Base-by-base conservation (phyloP, 2,113 vertebrate genomes). In the Leucopsar rothschildi region DNA sequence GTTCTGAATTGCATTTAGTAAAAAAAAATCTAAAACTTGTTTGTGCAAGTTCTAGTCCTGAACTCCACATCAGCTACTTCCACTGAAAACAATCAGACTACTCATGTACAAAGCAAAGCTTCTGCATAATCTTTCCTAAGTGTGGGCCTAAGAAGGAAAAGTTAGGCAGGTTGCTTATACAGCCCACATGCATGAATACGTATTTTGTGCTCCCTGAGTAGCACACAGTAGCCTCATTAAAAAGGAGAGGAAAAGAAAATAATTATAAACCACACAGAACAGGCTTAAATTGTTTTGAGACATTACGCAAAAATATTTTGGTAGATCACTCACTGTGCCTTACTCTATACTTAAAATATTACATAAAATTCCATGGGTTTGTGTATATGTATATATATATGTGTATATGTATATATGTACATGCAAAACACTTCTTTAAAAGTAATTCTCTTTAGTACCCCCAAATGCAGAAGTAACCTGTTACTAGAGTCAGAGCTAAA, bases 1-100 rank as follows among this genome's bases (percentile, higher is more conserved):
- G 86, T 76, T 72, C 83, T 96, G 96, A 94, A 97, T 16, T 97
- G 90, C 94, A 96, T 89, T 95, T 27, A 83, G 44, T 4, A 52
- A 77, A 77, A 90, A 50, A 77, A 90, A 52, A 86, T 37, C 44
- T n/a, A 40, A 78, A 85, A 91, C 55, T 55, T 76, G 31, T 82
- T 52, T 83, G 88, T 40, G 79, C 0, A 1, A 29, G 50, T 52
- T 52, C 27, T 52, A 52, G 27, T 29, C 50, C 63, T 80, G 45
- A 61, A 55, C 50, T 63, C 50, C 56, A 25, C 82, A 77, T 55
- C 10, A 71, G 64, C 88, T 88, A 25, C 66, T 93, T 52, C 64
- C 85, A 83, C 52, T 27, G 71, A 39, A 85, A 94, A 93, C 86
- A 95, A 78, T 71, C 55, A 68, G 15, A 77, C 71, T 15, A 73